Base-by-base conservation (phyloP, 2,888 invertebrate genomes). In the Euplexia lucipara region DNA sequence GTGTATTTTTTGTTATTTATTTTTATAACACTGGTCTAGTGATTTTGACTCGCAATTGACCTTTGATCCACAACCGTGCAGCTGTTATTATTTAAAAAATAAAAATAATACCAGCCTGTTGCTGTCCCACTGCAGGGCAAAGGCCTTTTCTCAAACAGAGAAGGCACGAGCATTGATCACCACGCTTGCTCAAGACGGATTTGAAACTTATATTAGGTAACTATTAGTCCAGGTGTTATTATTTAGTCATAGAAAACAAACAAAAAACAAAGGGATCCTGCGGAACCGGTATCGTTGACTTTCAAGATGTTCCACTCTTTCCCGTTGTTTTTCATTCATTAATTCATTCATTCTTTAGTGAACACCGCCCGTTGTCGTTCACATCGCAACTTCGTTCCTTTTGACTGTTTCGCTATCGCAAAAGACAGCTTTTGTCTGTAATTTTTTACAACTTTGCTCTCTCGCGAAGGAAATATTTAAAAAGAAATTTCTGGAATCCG, bases 401-500 rank as follows among this genome's bases (percentile, higher is more conserved):
- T 66, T 22, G 49, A 75, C 39, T 53, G 41, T 53, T 62, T 65
- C 70, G 66, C 60, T 78, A 61, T 70, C 51, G 22, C 26, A 49
- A 62, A 72, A 65, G 48, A 56, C 56, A 63, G 39, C 34, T 49
- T 53, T 60, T 70, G 54, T 70, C 34, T 56, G 44, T 34, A 69
- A 44, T 62, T 60, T 76, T 63, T 65, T 66, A 63, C 48, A 70
- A 70, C 53, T 53, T 76, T 74, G 30, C 42, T 53, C 20, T 39
- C 39, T 39, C 37, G 20, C 9, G 14, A 58, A 63, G 61, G 62
- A 49, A 54, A 52, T 63, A 60, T 70, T 63, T 30, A 14, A 44
- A 59, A 75, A 70, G 64, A 63, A 54, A 65, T 72, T 48, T 80
- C 45, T 45, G 52, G 22, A 39, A 65, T 60, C 22, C 20, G 32